phyloP scores from a whole-genome alignment of 1,140 invertebrate species.

The Bombyx mandarina region DNA sequence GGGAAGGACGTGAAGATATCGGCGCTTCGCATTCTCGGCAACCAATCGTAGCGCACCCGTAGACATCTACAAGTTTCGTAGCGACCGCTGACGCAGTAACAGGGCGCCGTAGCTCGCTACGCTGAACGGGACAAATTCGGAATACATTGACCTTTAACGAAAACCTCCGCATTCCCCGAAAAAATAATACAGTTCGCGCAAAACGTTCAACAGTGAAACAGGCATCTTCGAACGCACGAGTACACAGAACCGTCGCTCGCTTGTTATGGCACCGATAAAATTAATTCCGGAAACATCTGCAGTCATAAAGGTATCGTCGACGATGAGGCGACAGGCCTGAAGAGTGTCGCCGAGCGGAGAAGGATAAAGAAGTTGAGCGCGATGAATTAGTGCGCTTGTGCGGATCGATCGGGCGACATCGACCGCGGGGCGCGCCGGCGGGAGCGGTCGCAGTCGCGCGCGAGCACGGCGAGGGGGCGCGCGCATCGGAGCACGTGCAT shows the following conservation, averaged over 20 bases:
- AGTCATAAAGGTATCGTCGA: slow-evolving; percentile 15
- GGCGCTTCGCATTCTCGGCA: slow-evolving; percentile 16
- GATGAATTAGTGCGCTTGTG: slow-evolving; percentile 44
- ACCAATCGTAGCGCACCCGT: slow-evolving; percentile 37
- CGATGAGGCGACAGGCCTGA: slow-evolving; percentile 10
- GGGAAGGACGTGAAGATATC: slow-evolving; percentile 3
- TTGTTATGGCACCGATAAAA: slow-evolving; percentile 21
- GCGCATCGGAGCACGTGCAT: slow-evolving; percentile 68
- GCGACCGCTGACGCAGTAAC: slow-evolving; percentile 45
- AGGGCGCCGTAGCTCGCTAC: slow-evolving; percentile 36
- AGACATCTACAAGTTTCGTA: slow-evolving; percentile 55
- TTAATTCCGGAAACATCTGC: slow-evolving; percentile 19
- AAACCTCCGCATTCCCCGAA: slow-evolving; percentile 25
- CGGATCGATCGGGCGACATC: slow-evolving; percentile 62
- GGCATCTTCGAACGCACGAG: slow-evolving; percentile 6
- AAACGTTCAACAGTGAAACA: slow-evolving; percentile 7
- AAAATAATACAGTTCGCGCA: slow-evolving; percentile 9
- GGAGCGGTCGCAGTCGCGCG: slow-evolving; percentile 43
- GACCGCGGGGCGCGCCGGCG: slow-evolving; percentile 31
- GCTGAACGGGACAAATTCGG: slow-evolving; percentile 24
- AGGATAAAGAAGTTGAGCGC: slow-evolving; percentile 28
- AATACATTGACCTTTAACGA: slow-evolving; percentile 33
- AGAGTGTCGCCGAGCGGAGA: slow-evolving; percentile 19
- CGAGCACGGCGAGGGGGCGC: slow-evolving; percentile 54
- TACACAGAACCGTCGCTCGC: slow-evolving; percentile 2